These are phyloP conservation scores for Amphipoea oculea DNA, from an alignment of 2,888 invertebrate species.

Conservation along the genomic window DNA sequence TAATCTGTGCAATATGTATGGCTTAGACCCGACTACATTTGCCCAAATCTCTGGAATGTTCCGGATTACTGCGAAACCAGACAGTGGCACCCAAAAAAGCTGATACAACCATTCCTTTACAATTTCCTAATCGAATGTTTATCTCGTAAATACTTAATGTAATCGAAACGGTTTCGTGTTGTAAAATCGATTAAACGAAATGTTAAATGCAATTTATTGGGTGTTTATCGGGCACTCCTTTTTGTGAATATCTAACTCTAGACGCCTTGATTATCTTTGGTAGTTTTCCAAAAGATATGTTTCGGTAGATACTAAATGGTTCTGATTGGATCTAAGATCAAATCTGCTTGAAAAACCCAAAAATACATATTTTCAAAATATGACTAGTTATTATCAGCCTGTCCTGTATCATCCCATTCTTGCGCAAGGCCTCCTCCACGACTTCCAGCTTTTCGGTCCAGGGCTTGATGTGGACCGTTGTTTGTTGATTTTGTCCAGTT, in stretches of 20 bases:
- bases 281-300: slow-evolving; percentile 50
- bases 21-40: slow-evolving; percentile 34
- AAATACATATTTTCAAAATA: neutral
- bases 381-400: neutral
- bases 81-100: slow-evolving; percentile 26
- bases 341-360: neutral
- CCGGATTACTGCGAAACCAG: slow-evolving; percentile 3
- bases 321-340: slow-evolving; percentile 1
- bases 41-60: slow-evolving; percentile 29
- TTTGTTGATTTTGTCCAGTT: neutral
- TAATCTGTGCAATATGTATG: slow-evolving; percentile 52
- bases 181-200: slow-evolving; percentile 51
- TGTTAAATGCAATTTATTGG: slow-evolving; percentile 53
- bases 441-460: neutral
- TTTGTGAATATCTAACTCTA: slow-evolving; percentile 43
- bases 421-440: no score
- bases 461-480: neutral
- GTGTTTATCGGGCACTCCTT: slow-evolving; percentile 59
- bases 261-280: slow-evolving; percentile 35
- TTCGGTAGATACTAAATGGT: neutral
- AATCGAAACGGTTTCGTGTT: slow-evolving; percentile 49
- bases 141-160: slow-evolving; percentile 52
- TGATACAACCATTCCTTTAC: slow-evolving; percentile 23
- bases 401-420: neutral
- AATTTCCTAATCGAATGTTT: slow-evolving; percentile 50